phyloP scores from a whole-genome alignment of 2,888 invertebrate species.

The Apoderus coryli region DNA sequence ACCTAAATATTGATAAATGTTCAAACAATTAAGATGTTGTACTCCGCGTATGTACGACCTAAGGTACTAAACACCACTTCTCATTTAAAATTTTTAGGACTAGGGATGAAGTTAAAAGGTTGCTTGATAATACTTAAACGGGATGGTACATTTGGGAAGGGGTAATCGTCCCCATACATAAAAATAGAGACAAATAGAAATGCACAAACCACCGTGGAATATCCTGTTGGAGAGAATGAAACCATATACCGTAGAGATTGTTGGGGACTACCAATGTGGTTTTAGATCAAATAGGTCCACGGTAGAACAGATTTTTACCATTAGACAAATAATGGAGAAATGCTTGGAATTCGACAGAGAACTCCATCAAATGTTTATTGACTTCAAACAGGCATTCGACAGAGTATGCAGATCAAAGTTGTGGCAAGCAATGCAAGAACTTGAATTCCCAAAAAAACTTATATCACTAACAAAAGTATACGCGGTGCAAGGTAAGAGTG shows the following conservation, averaged over 20 bases:
- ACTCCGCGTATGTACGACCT: no score
- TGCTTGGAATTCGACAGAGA: slow-evolving; percentile 9
- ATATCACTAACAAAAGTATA: slow-evolving; percentile 4
- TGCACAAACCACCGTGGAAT: slow-evolving; percentile 4
- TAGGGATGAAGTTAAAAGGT: no score
- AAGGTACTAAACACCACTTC: no score
- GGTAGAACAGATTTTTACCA: no score
- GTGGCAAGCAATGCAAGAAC: slow-evolving; percentile 11
- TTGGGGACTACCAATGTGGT: slow-evolving; percentile 9
- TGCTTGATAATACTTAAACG: no score
- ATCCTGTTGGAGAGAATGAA: slow-evolving; percentile 5
- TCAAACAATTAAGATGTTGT: no score
- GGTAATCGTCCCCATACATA: slow-evolving; percentile 6
- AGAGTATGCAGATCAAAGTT: slow-evolving; percentile 8
- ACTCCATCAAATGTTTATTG: slow-evolving; percentile 12
- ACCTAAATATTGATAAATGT: no score
- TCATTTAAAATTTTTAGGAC: no score
- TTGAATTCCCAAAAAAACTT: slow-evolving; percentile 11
- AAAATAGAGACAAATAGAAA: slow-evolving; percentile 5
- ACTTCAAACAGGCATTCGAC: slow-evolving; percentile 13
- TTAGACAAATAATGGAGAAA: slow-evolving; percentile 11
- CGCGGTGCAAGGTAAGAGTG: slow-evolving; percentile 6
- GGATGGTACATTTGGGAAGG: no score
- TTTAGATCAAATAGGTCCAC: slow-evolving; percentile 8
- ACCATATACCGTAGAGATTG: neutral